phyloP scores from a whole-genome alignment of 1,140 invertebrate genomes.

The Pteromalus puparum region DNA sequence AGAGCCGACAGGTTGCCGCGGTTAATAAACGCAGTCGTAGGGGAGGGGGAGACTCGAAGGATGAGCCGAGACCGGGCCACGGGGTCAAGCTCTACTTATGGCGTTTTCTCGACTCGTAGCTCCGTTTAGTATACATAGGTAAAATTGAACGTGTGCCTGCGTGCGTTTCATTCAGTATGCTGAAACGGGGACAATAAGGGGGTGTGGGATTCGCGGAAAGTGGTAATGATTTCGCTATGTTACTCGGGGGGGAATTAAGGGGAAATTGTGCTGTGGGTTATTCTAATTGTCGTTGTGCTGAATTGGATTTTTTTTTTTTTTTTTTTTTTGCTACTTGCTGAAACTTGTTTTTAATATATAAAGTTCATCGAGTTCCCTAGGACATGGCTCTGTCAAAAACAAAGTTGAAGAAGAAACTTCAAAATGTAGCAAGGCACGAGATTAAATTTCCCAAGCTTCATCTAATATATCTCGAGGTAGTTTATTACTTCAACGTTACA shows the following conservation, averaged over 20 bases:
- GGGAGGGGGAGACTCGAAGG: background rate
- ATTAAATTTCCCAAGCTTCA: background rate
- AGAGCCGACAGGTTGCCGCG: slow-evolving; percentile 2
- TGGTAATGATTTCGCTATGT: background rate
- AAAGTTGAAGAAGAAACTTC: background rate
- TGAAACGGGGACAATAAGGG: background rate
- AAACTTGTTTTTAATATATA: too few species aligned
- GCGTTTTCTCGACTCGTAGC: background rate
- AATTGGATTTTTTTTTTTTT: too few species aligned
- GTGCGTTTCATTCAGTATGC: background rate
- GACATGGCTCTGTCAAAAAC: too few species aligned
- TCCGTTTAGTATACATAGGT: too few species aligned
- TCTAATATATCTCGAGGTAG: background rate
- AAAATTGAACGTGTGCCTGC: background rate
- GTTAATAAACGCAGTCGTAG: background rate
- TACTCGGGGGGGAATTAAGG: background rate
- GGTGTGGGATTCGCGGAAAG: background rate
- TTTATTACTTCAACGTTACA: background rate
- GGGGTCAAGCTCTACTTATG: slow-evolving; percentile 47
- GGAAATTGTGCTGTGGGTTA: background rate
- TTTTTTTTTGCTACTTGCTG: too few species aligned
- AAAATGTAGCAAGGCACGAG: background rate
- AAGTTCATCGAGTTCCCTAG: too few species aligned
- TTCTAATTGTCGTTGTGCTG: too few species aligned
- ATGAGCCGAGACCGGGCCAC: slow-evolving; percentile 30